These are phyloP conservation scores for Microhierax caerulescens DNA, from an alignment of 2,797 vertebrate genomes.

Conservation along the genomic window DNA sequence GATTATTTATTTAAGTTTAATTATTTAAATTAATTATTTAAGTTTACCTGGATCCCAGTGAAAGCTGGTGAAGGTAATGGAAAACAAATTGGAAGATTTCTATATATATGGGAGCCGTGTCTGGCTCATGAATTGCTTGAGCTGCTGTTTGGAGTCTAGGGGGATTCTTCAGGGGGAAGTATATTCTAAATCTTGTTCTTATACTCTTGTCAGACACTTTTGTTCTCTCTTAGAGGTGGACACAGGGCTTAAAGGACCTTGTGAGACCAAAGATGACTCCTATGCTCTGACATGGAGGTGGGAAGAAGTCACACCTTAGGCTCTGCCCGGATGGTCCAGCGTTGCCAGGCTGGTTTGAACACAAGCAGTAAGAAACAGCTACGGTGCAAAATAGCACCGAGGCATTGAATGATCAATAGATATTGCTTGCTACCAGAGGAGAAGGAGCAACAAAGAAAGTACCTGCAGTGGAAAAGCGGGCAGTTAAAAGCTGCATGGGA, in stretches of 20 bases:
- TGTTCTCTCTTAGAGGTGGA: not conserved
- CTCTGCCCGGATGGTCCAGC: not conserved
- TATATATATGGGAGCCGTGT: not conserved
- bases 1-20: not conserved
- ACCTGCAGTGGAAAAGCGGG: not conserved
- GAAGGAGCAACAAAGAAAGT: slow-evolving; percentile 9
- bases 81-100: not conserved
- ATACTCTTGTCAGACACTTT: not conserved
- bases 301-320: not conserved
- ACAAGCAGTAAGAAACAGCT: not conserved
- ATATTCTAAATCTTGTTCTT: not conserved
- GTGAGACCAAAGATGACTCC: not conserved
- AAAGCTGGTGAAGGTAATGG: not conserved
- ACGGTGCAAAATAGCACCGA: not conserved
- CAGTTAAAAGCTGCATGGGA: not conserved
- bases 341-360: not conserved
- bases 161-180: not conserved
- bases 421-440: not conserved
- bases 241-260: not conserved
- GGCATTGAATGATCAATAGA: not conserved
- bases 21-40: not conserved
- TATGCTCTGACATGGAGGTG: not conserved
- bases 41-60: not conserved
- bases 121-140: not conserved
- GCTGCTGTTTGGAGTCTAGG: not conserved